Percentiles rank a stretch among this genome's conserved stretches.
Evolutionary conservation across 2,888 invertebrate species (phyloP).

Genomic region (Diplolepis rosae): DNA sequence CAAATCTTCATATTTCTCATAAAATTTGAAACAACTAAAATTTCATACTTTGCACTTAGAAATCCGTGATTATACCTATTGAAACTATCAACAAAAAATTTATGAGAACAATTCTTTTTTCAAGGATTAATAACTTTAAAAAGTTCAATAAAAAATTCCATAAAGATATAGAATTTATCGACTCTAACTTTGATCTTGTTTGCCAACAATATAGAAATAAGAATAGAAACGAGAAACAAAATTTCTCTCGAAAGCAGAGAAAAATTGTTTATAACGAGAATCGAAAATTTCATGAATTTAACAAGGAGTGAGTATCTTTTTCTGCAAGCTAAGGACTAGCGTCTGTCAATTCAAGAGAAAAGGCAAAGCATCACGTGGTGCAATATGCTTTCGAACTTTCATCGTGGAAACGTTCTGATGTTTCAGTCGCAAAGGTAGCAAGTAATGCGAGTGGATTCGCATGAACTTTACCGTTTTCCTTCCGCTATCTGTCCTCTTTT

Average conservation of each 20-base stretch:
- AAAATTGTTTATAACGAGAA: background rate
- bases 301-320: background rate
- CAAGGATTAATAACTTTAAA: too few relatives aligned
- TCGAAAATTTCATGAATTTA: background rate
- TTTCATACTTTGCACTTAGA: too few relatives aligned
- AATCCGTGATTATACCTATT: too few relatives aligned
- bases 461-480: conserved; percentile 37
- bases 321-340: background rate
- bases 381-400: conserved; percentile 21
- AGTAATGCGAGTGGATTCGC: conserved; percentile 3
- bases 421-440: conserved; percentile 17
- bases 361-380: conserved; percentile 17
- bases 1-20: too few relatives aligned
- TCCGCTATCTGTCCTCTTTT: conserved; percentile 32
- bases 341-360: background rate
- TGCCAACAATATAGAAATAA: background rate
- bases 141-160: too few relatives aligned
- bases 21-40: too few relatives aligned
- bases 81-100: too few relatives aligned
- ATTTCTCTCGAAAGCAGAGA: background rate
- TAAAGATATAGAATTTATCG: too few relatives aligned
- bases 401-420: conserved; percentile 16
- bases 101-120: too few relatives aligned
- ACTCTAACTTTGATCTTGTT: too few relatives aligned
- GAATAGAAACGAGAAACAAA: too few relatives aligned